Conservation (phyloP, 2,888 invertebrate species). For the Brenthis hecate region DNA sequence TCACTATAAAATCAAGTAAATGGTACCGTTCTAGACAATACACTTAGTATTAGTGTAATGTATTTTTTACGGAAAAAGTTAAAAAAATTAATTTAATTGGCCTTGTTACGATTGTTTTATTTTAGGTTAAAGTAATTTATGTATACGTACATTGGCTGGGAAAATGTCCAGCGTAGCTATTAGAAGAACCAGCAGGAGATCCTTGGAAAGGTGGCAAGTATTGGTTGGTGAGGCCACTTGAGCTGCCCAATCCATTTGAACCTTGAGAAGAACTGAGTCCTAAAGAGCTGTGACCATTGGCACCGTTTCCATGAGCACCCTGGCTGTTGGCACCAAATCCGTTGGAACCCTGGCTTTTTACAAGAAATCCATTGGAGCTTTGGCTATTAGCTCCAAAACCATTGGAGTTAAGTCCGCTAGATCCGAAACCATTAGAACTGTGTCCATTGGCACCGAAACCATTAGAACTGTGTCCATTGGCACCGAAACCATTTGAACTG, state of each 20-base stretch:
- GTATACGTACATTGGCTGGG: slow-evolving; percentile 42
- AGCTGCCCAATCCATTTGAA: slow-evolving; percentile 42
- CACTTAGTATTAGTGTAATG: too few species aligned
- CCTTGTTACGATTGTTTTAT: background rate
- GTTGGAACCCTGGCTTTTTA: too few species aligned
- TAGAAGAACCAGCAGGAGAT: slow-evolving; percentile 45
- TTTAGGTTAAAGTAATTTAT: background rate
- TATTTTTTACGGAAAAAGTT: too few species aligned
- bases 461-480: slow-evolving; percentile 38
- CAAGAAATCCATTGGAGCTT: slow-evolving; percentile 30
- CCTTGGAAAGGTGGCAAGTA: slow-evolving; percentile 70
- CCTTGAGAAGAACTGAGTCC: slow-evolving; percentile 22
- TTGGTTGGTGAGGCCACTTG: slow-evolving; percentile 64
- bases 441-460: slow-evolving; percentile 39
- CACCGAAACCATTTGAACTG: slow-evolving; percentile 33
- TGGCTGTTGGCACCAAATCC: slow-evolving; percentile 22
- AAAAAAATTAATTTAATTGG: too few species aligned
- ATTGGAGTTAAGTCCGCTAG: too few species aligned
- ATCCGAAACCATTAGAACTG: slow-evolving; percentile 20
- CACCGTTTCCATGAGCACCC: slow-evolving; percentile 39
- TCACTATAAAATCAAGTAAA: too few species aligned
- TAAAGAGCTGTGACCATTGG: slow-evolving; percentile 31
- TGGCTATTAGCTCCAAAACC: slow-evolving; percentile 11
- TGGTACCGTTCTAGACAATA: too few species aligned
- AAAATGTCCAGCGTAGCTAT: slow-evolving; percentile 35